phyloP scores from a whole-genome alignment of 1,140 invertebrate species.

The Colletes gigas region DNA sequence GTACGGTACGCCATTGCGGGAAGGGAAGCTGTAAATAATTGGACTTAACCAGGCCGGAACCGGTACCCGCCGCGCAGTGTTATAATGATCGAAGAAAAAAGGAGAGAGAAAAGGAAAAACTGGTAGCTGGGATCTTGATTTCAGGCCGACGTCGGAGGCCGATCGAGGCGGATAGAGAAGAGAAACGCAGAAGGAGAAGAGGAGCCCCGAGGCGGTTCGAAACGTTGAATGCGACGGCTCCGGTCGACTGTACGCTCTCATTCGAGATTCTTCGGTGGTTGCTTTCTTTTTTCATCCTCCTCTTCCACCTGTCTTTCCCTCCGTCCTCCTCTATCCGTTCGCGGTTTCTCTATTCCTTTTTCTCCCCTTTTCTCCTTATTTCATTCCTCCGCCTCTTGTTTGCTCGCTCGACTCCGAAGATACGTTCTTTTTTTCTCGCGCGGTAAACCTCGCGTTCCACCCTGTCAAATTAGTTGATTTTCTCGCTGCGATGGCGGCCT shows the following conservation, averaged over 20 bases:
- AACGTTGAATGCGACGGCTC: constrained; percentile 46
- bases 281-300: background rate
- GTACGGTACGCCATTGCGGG: background rate
- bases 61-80: constrained; percentile 41
- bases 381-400: constrained; percentile 18
- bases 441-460: constrained; percentile 21
- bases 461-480: constrained; percentile 58
- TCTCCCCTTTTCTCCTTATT: background rate
- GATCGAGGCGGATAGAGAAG: constrained; percentile 26
- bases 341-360: background rate
- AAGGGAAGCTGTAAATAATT: constrained; percentile 52
- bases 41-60: constrained; percentile 45
- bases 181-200: constrained; percentile 11
- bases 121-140: constrained; percentile 59
- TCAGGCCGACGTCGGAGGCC: constrained; percentile 39
- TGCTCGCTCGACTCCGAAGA: constrained; percentile 11
- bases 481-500: constrained; percentile 30
- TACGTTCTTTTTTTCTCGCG: constrained; percentile 4
- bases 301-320: constrained; percentile 7
- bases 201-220: constrained; percentile 34
- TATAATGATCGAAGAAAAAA: constrained; percentile 52
- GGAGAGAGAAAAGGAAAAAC: constrained; percentile 19
- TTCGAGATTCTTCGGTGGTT: constrained; percentile 43
- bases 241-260: constrained; percentile 41
- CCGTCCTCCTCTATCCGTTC: background rate